A percentile compares a stretch with the other conserved stretches of the same genome.
These are phyloP conservation scores for Atta colombica DNA, from an alignment of 1,140 invertebrate species.

Conservation along the genomic window DNA sequence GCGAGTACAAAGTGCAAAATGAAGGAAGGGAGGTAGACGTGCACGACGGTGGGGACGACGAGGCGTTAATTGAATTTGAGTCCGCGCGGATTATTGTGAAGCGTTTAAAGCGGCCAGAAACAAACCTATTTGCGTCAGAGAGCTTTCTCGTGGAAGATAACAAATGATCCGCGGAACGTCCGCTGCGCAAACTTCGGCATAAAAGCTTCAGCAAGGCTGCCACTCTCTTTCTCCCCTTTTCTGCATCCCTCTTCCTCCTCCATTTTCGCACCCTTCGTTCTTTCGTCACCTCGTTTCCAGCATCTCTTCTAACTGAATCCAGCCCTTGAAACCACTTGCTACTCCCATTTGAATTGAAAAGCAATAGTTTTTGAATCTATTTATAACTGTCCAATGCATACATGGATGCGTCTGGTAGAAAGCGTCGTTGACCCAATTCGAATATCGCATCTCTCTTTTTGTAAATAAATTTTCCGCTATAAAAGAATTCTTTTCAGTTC, in stretches of 20 bases:
- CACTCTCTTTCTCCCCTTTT: slow-evolving; percentile 69
- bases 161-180: slow-evolving; percentile 78
- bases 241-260: slow-evolving; percentile 41
- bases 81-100: slow-evolving; percentile 79
- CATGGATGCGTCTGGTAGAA: slow-evolving; percentile 37
- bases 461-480: slow-evolving; percentile 39
- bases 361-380: slow-evolving; percentile 81
- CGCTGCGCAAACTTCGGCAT: slow-evolving; percentile 79
- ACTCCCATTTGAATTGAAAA: slow-evolving; percentile 75
- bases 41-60: slow-evolving; percentile 56
- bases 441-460: slow-evolving; percentile 22
- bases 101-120: slow-evolving; percentile 81
- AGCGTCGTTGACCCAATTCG: slow-evolving; percentile 59
- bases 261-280: slow-evolving; percentile 59
- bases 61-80: slow-evolving; percentile 81
- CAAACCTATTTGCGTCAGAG: slow-evolving; percentile 82
- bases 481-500: neutral
- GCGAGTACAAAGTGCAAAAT: slow-evolving; percentile 72
- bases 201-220: slow-evolving; percentile 77
- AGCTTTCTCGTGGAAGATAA: slow-evolving; percentile 80
- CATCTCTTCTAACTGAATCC: slow-evolving; percentile 51
- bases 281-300: slow-evolving; percentile 36
- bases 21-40: slow-evolving; percentile 53
- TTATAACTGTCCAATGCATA: slow-evolving; percentile 78
- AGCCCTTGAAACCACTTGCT: slow-evolving; percentile 65